Evolutionary conservation across 1,140 invertebrate species (phyloP), one percentile per base, ranked within the genome.

Genomic region (Pseudomyrmex pallidus): DNA sequence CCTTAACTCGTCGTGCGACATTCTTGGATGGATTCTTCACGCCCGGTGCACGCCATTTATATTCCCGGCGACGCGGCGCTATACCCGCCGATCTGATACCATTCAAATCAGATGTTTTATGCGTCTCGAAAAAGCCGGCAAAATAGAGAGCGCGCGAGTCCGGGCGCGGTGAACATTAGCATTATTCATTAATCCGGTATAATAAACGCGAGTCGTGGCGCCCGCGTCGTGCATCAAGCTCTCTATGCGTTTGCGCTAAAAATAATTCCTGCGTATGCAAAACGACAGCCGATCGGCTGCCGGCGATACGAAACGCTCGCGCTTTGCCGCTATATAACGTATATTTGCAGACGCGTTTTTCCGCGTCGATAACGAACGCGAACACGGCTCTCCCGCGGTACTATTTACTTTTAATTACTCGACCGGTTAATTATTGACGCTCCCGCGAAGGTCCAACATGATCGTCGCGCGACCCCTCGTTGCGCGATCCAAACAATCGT

Each of bases 331-430:
- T 48, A 48, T 9, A 54, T 82, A 59, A 35, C 35, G 5, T 35
- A 35, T 35, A 35, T 88, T 87, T 85, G 56, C 62, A 48, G 9
- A 76, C 22, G 46, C 52, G 61, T 67, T 87, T 87, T 88, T 76
- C 59, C 83, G 46, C 83, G 61, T 56, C 70, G 61, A 70, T 70
- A 78, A 62, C 64, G 13, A 82, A 15, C 78, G 44, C 82, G 50
- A 9, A 20, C 15, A 20, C 2, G 44, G 17, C 68, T 68, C 73
- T 17, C 46, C 54, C 67, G 46, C 73, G n/a, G 15, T 22, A 77
- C 70, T 93, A 92, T 93, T 93, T 93, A 92, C 92, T 91, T 92
- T 93, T 92, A 92, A 93, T 93, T 93, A 93, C 88, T 88, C 85
- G 89, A 85, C 86, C 86, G 78, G 86, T 92, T 91, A 93, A 93